phyloP scores from a whole-genome alignment of 1,140 invertebrate genomes.

The Lucilia cuprina region DNA sequence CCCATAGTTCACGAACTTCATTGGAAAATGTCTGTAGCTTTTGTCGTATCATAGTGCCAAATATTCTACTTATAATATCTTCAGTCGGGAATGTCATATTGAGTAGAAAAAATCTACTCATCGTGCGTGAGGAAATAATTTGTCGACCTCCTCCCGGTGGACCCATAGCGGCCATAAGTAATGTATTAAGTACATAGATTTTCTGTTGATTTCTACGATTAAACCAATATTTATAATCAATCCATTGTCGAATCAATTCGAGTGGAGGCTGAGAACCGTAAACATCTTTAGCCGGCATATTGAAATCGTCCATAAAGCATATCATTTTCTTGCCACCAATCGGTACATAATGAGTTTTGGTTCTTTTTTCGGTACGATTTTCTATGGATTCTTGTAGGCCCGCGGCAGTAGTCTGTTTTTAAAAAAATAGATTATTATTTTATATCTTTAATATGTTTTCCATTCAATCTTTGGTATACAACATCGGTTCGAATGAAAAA shows the following conservation, averaged over 20 bases:
- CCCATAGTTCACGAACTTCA: constrained; percentile 76
- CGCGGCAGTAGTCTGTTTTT: constrained; percentile 73
- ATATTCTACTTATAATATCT: constrained; percentile 79
- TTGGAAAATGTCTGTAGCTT: constrained; percentile 79
- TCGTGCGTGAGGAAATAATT: constrained; percentile 75
- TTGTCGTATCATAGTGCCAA: constrained; percentile 81
- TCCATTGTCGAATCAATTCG: constrained; percentile 83
- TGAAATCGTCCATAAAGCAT: constrained; percentile 87
- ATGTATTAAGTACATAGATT: constrained; percentile 78
- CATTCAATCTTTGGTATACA: too few species aligned
- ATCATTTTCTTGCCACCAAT: constrained; percentile 79
- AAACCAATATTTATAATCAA: constrained; percentile 89
- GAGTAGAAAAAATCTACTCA: constrained; percentile 81
- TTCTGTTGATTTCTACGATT: constrained; percentile 75
- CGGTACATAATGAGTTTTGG: constrained; percentile 81
- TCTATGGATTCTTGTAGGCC: constrained; percentile 83
- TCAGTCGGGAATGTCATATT: constrained; percentile 84
- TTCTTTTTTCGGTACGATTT: constrained; percentile 80
- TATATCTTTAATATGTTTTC: too few species aligned
- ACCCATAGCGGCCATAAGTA: constrained; percentile 79
- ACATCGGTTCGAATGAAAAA: too few species aligned
- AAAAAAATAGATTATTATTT: neutral
- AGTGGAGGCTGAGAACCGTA: constrained; percentile 87
- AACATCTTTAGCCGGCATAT: constrained; percentile 86
- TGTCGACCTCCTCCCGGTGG: constrained; percentile 83